Evolutionary conservation across 2,113 vertebrate genomes (phyloP).

Genomic region (Equus quagga): DNA sequence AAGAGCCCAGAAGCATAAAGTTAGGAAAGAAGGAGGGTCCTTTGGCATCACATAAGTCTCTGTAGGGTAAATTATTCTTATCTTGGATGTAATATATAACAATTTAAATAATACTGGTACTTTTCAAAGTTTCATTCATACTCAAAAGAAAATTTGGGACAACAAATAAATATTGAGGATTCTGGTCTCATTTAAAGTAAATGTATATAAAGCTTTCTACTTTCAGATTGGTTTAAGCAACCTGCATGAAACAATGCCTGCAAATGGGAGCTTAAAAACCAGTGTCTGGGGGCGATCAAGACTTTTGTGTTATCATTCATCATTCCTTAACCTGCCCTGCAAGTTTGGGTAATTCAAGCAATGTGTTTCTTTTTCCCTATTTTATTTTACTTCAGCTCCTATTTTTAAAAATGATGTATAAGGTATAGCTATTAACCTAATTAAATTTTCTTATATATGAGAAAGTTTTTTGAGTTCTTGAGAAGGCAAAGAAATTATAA

Average conservation of each 20-base stretch:
- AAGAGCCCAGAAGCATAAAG: not conserved
- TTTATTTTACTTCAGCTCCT: conserved; percentile 10
- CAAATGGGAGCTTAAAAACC: not conserved
- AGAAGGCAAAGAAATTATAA: conserved; percentile 15
- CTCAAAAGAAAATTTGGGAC: not conserved
- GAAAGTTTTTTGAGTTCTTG: not conserved
- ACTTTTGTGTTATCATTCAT: not conserved
- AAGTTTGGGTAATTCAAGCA: not conserved
- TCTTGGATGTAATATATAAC: no score
- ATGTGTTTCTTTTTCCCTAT: not conserved
- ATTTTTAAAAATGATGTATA: not conserved
- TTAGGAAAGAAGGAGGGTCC: not conserved
- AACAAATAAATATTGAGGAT: not conserved
- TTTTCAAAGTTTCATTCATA: not conserved
- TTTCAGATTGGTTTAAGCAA: not conserved
- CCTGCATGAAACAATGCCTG: not conserved
- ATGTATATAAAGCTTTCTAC: not conserved
- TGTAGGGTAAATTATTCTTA: not conserved
- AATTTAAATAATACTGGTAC: not conserved
- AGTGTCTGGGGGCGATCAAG: not conserved
- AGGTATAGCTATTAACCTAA: not conserved
- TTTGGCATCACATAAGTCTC: not conserved
- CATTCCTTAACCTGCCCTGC: not conserved
- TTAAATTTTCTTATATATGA: not conserved
- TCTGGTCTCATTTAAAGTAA: not conserved